A percentile compares a stretch with the other conserved stretches of the same genome.
Conservation (phyloP, 1,140 invertebrate genomes). For the Antheraea mylitta region DNA sequence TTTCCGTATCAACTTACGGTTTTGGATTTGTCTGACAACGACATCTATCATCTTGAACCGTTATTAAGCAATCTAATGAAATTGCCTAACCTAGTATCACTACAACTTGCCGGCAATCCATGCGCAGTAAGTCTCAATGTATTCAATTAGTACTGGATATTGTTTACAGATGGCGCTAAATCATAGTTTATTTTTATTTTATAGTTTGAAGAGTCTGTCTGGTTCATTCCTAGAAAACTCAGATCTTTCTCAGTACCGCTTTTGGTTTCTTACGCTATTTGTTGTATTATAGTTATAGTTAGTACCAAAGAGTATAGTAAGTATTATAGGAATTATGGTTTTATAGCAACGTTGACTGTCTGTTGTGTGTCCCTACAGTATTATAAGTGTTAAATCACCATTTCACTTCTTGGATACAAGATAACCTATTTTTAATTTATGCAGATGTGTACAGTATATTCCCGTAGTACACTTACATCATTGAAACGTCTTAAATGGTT, state of each 20-base stretch:
- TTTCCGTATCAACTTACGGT: constrained; percentile 47
- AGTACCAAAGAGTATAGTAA: too few species aligned
- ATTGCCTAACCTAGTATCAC: constrained; percentile 56
- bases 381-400: too few species aligned
- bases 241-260: too few species aligned
- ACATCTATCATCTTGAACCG: constrained; percentile 71
- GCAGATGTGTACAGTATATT: constrained; percentile 51
- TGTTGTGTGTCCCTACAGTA: too few species aligned
- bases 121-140: constrained; percentile 61
- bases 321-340: too few species aligned
- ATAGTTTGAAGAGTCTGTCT: too few species aligned
- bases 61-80: constrained; percentile 53
- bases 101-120: constrained; percentile 76
- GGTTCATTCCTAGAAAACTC: too few species aligned
- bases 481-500: constrained; percentile 52
- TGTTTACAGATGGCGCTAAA: constrained; percentile 42
- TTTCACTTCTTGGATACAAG: too few species aligned
- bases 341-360: too few species aligned
- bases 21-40: constrained; percentile 77
- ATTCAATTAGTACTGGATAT: constrained; percentile 9
- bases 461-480: constrained; percentile 40
- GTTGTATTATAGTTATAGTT: too few species aligned
- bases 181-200: constrained; percentile 9
- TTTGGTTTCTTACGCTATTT: too few species aligned
- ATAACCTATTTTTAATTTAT: neutral